Conservation (phyloP, 2,888 invertebrate species). For the Noctua fimbriata region DNA sequence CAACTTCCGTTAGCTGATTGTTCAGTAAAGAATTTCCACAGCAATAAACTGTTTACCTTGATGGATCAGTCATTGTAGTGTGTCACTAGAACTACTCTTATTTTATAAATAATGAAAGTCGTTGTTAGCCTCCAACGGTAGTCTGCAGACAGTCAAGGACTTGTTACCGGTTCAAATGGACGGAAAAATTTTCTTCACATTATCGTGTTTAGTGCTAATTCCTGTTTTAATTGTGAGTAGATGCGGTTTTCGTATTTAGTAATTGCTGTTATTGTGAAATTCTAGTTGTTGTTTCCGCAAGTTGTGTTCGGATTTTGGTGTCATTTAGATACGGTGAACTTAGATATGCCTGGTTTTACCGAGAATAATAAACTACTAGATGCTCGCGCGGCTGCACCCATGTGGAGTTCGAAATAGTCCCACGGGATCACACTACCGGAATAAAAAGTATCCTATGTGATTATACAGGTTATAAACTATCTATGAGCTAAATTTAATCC, state of each 20-base stretch:
- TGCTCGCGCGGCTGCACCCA: too few relatives aligned
- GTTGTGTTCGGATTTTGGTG: not conserved
- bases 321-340: not conserved
- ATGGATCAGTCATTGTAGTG: conserved; percentile 59
- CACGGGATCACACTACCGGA: too few relatives aligned
- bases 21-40: conserved; percentile 58
- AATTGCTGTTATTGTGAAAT: not conserved
- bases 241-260: not conserved
- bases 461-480: too few relatives aligned
- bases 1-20: conserved; percentile 30
- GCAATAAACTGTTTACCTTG: conserved; percentile 43
- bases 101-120: conserved; percentile 65
- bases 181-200: conserved; percentile 64
- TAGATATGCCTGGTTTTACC: not conserved
- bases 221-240: conserved; percentile 70
- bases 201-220: conserved; percentile 70
- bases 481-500: too few relatives aligned
- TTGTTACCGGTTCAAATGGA: conserved; percentile 70
- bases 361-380: not conserved
- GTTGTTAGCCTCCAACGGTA: conserved; percentile 36
- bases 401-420: too few relatives aligned
- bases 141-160: conserved; percentile 45
- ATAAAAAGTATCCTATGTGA: too few relatives aligned
- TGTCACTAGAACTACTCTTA: conserved; percentile 53
- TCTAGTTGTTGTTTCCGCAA: not conserved